Evolutionary conservation across 2,113 vertebrate genomes (phyloP).

Genomic region (Dicerorhinus sumatrensis): DNA sequence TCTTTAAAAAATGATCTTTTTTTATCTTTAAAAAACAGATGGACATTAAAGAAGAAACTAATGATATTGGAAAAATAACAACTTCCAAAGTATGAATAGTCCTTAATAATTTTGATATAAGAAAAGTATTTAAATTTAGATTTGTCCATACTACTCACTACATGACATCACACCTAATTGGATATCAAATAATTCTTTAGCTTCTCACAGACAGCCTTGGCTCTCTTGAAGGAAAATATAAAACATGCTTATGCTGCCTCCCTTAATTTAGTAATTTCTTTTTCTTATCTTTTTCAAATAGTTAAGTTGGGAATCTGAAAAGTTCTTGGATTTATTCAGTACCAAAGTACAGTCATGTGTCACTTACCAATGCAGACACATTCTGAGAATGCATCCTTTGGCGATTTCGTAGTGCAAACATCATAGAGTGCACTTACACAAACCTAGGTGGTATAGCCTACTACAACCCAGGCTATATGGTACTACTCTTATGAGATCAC

Average conservation of each 20-base stretch:
- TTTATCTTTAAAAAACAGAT: no score
- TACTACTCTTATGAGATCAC: no score
- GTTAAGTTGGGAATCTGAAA: not conserved
- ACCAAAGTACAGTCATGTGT: not conserved
- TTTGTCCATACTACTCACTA: not conserved
- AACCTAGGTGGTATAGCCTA: no score
- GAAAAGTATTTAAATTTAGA: conserved; percentile 12
- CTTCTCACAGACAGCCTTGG: not conserved
- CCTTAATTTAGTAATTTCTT: not conserved
- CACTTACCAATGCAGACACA: no score
- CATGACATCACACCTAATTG: not conserved
- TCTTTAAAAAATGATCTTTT: conserved; percentile 30
- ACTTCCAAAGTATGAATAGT: not conserved
- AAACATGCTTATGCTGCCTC: not conserved
- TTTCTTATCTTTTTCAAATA: conserved; percentile 17
- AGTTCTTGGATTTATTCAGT: not conserved
- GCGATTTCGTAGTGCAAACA: no score
- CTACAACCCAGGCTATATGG: no score
- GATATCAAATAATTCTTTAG: not conserved
- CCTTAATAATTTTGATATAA: conserved; percentile 49
- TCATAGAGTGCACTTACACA: no score
- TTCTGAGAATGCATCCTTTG: no score
- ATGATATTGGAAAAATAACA: conserved; percentile 51
- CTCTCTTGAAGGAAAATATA: not conserved
- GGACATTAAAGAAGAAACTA: conserved; percentile 31